A percentile compares a stretch with the other conserved stretches of the same genome.
phyloP scores from a whole-genome alignment of 2,888 invertebrate species.

The Acleris laterana region DNA sequence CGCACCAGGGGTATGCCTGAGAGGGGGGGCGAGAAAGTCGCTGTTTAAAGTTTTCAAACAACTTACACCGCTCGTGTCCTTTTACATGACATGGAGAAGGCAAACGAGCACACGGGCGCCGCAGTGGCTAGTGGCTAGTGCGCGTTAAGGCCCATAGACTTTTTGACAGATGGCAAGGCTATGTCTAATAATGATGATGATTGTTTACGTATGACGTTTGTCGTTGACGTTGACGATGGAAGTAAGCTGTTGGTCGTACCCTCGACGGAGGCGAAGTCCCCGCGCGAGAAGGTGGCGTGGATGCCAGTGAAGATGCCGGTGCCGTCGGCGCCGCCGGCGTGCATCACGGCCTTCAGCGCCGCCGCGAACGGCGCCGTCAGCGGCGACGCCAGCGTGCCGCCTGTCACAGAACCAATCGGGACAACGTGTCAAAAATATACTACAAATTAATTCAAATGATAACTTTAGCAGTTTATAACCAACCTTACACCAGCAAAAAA shows the following conservation, averaged over 20 bases:
- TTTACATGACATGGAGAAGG: too few relatives aligned
- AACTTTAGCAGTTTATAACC: too few relatives aligned
- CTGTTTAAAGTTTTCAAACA: too few relatives aligned
- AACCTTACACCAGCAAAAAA: too few relatives aligned
- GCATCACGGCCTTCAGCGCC: slow-evolving; percentile 35
- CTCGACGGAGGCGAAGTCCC: slow-evolving; percentile 33
- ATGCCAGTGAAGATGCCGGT: slow-evolving; percentile 33
- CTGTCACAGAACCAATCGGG: slow-evolving; percentile 35
- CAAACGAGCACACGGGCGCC: neutral
- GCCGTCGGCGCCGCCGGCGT: neutral
- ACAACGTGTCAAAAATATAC: too few relatives aligned
- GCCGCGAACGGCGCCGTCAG: slow-evolving; percentile 45
- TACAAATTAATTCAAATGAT: too few relatives aligned
- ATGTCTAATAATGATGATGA: too few relatives aligned
- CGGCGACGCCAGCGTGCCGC: slow-evolving; percentile 50
- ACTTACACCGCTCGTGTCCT: neutral
- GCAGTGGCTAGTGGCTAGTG: too few relatives aligned
- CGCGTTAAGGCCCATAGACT: too few relatives aligned
- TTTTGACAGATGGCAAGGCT: too few relatives aligned
- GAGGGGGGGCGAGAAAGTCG: neutral
- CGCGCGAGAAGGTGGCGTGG: slow-evolving; percentile 26
- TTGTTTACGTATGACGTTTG: too few relatives aligned
- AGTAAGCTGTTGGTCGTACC: neutral
- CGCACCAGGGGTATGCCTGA: slow-evolving; percentile 16
- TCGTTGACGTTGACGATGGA: too few relatives aligned